A percentile compares a stretch with the other conserved stretches of the same genome.
These are phyloP conservation scores for Parazoanthus atlanticus DNA, from an alignment of 92 coral and sea anemone genomes.

Conservation along the genomic window DNA sequence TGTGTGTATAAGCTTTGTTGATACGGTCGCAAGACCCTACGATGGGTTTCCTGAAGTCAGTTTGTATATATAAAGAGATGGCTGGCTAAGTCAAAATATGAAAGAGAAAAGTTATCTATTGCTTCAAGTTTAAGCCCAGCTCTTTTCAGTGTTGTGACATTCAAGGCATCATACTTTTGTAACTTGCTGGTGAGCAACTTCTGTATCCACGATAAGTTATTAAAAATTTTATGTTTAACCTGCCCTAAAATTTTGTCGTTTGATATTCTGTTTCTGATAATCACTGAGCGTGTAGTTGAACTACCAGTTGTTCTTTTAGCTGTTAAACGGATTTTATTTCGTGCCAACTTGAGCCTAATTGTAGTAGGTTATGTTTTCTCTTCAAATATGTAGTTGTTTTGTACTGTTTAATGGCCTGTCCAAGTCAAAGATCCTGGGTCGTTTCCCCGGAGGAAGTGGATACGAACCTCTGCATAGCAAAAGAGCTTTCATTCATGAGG, in stretches of 20 bases:
- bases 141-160: constrained; percentile 35
- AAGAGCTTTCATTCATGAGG: constrained; percentile 73
- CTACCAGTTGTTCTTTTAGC: constrained; percentile 71
- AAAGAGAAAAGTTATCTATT: constrained; percentile 36
- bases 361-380: neutral
- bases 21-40: constrained; percentile 48
- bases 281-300: constrained; percentile 9
- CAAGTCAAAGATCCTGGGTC: constrained; percentile 22
- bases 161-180: constrained; percentile 76
- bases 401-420: neutral
- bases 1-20: constrained; percentile 42
- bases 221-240: constrained; percentile 71
- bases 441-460: constrained; percentile 50
- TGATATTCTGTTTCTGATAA: constrained; percentile 65
- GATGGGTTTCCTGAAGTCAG: constrained; percentile 56
- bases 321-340: constrained; percentile 31
- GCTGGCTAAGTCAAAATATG: constrained; percentile 42
- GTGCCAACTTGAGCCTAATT: neutral
- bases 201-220: constrained; percentile 73
- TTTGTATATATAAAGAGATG: constrained; percentile 60
- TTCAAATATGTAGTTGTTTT: neutral
- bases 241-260: constrained; percentile 45
- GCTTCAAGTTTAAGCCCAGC: constrained; percentile 16
- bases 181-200: constrained; percentile 55
- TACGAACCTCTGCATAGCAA: constrained; percentile 71